phyloP scores from a whole-genome alignment of 2,797 vertebrate genomes.

The Darevskia nairensis region DNA sequence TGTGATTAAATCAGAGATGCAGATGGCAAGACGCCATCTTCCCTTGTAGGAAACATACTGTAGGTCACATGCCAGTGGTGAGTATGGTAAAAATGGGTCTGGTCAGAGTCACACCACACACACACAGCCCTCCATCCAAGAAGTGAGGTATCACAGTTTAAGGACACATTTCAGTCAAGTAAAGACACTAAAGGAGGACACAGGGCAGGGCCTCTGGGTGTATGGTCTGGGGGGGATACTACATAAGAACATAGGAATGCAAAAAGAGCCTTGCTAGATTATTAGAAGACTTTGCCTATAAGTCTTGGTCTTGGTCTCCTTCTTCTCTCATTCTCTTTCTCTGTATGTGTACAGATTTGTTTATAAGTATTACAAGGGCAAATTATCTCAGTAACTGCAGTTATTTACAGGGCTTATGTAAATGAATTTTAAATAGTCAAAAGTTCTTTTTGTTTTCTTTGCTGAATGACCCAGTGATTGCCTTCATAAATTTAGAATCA shows the following conservation, averaged over 20 bases:
- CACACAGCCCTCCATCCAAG: no score
- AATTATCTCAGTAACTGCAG: not conserved
- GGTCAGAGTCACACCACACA: no score
- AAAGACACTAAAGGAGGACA: no score
- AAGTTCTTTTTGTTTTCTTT: conserved; percentile 5
- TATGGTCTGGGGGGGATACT: not conserved
- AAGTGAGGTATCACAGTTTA: no score
- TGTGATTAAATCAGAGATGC: no score
- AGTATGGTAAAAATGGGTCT: no score
- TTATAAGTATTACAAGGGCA: not conserved
- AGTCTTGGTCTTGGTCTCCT: not conserved
- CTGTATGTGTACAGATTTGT: not conserved
- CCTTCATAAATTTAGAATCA: conserved; percentile 23
- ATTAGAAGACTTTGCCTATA: not conserved
- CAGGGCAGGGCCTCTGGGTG: no score
- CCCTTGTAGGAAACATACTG: no score
- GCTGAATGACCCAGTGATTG: not conserved
- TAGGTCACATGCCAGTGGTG: no score
- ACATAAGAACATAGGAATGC: not conserved
- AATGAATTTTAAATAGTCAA: conserved; percentile 2
- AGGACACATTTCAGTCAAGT: no score
- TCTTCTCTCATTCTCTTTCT: no score
- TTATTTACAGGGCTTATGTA: not conserved
- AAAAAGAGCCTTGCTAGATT: not conserved
- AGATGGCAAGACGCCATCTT: no score